Conservation (phyloP, 1,140 invertebrate species). For the Sitodiplosis mosellana region DNA sequence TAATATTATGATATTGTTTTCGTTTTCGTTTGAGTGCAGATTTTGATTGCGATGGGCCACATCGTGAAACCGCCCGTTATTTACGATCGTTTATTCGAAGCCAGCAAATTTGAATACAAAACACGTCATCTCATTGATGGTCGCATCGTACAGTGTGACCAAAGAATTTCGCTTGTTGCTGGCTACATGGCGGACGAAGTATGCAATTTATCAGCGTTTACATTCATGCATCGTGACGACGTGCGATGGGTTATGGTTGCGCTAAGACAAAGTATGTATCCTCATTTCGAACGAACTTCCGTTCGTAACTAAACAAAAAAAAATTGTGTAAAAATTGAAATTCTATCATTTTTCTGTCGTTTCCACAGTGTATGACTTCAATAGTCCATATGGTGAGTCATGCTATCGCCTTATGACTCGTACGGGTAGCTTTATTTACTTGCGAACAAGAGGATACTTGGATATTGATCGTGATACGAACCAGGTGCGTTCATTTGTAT, state of each 20-base stretch:
- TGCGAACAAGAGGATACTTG: constrained; percentile 57
- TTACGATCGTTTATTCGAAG: constrained; percentile 47
- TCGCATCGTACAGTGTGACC: constrained; percentile 66
- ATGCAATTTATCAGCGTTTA: constrained; percentile 57
- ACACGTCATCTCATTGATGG: constrained; percentile 70
- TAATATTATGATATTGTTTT: neutral
- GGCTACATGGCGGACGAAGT: constrained; percentile 74
- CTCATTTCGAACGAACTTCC: constrained; percentile 3
- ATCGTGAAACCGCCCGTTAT: constrained; percentile 44
- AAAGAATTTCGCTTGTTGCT: constrained; percentile 64
- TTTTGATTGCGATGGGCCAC: constrained; percentile 48
- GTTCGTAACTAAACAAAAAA: neutral
- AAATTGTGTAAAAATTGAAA: constrained; percentile 7
- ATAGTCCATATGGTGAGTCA: constrained; percentile 51
- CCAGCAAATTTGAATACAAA: constrained; percentile 62
- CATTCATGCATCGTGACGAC: constrained; percentile 73
- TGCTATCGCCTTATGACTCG: constrained; percentile 63
- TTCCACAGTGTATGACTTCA: constrained; percentile 59
- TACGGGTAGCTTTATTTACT: constrained; percentile 60
- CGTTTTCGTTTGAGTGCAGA: constrained; percentile 15
- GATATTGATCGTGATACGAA: constrained; percentile 52
- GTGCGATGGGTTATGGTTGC: constrained; percentile 66
- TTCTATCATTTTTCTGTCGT: constrained; percentile 8
- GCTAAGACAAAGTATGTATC: constrained; percentile 61
- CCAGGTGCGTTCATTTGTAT: constrained; percentile 61